Percentiles rank a stretch among this genome's conserved stretches.
Evolutionary conservation across 2,113 vertebrate genomes (phyloP).

Genomic region (Odontesthes bonariensis): DNA sequence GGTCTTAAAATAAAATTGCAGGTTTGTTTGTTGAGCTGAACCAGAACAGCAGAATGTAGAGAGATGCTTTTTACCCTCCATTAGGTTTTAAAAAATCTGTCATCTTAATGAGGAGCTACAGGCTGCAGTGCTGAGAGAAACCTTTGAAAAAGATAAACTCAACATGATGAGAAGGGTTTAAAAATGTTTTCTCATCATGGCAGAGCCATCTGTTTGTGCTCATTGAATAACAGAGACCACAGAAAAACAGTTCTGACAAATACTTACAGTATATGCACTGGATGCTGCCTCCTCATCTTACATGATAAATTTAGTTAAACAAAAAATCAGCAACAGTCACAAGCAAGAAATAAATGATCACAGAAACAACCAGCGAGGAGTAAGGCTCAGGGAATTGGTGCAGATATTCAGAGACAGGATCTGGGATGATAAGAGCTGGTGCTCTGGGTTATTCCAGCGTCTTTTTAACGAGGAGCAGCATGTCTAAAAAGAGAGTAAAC

Average conservation of each 20-base stretch:
- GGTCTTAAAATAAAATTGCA: too few relatives aligned
- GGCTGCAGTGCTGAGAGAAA: conserved; percentile 12
- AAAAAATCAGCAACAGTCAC: too few relatives aligned
- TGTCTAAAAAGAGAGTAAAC: too few relatives aligned
- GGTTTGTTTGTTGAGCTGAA: not conserved
- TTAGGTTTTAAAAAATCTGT: too few relatives aligned
- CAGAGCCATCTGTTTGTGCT: conserved; percentile 21
- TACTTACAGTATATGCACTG: not conserved
- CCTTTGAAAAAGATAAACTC: conserved; percentile 1
- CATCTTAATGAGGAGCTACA: not conserved
- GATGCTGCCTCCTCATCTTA: not conserved
- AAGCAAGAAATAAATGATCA: not conserved
- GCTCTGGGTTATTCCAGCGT: too few relatives aligned
- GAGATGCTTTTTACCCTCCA: too few relatives aligned
- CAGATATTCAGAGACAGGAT: not conserved
- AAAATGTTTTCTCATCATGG: conserved; percentile 29
- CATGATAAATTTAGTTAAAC: too few relatives aligned
- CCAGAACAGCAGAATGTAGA: not conserved
- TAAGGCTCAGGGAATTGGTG: not conserved
- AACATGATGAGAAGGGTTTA: conserved; percentile 26
- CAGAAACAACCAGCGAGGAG: not conserved
- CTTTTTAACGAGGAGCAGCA: too few relatives aligned
- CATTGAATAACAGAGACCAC: not conserved
- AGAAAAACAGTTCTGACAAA: conserved; percentile 3
- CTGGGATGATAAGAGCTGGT: not conserved